These are phyloP conservation scores for Pyrgus malvae DNA, from an alignment of 2,888 invertebrate genomes.

Conservation along the genomic window DNA sequence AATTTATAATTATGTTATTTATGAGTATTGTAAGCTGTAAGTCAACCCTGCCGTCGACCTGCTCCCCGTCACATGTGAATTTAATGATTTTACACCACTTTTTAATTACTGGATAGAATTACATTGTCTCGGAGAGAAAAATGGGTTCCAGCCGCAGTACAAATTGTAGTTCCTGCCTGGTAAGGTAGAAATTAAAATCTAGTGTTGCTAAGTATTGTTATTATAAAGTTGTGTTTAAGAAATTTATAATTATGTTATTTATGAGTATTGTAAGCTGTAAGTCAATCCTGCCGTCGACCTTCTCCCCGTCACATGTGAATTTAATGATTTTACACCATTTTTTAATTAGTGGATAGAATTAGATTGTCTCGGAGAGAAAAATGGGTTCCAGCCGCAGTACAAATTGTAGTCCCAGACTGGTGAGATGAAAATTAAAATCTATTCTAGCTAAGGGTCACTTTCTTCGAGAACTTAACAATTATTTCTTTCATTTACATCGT, in stretches of 20 bases:
- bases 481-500: not conserved
- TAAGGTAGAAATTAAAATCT: not conserved
- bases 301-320: slow-evolving; percentile 57
- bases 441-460: too few species aligned
- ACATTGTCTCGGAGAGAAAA: slow-evolving; percentile 20
- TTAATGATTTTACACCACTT: slow-evolving; percentile 49
- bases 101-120: slow-evolving; percentile 32
- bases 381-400: slow-evolving; percentile 15
- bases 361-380: slow-evolving; percentile 20
- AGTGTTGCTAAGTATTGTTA: too few species aligned
- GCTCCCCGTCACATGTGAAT: slow-evolving; percentile 57
- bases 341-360: slow-evolving; percentile 33
- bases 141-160: slow-evolving; percentile 15
- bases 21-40: not conserved
- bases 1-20: too few species aligned
- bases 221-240: too few species aligned
- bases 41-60: slow-evolving; percentile 34
- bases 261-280: not conserved
- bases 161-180: not conserved
- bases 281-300: slow-evolving; percentile 35
- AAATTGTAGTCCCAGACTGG: not conserved
- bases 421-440: not conserved
- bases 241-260: too few species aligned
- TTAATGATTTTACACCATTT: slow-evolving; percentile 49
- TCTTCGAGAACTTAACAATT: too few species aligned